Percentiles rank a stretch among this genome's conserved stretches.
Evolutionary conservation across 2,797 vertebrate species (phyloP).

Genomic region (Poeciliopsis paucimaculata): DNA sequence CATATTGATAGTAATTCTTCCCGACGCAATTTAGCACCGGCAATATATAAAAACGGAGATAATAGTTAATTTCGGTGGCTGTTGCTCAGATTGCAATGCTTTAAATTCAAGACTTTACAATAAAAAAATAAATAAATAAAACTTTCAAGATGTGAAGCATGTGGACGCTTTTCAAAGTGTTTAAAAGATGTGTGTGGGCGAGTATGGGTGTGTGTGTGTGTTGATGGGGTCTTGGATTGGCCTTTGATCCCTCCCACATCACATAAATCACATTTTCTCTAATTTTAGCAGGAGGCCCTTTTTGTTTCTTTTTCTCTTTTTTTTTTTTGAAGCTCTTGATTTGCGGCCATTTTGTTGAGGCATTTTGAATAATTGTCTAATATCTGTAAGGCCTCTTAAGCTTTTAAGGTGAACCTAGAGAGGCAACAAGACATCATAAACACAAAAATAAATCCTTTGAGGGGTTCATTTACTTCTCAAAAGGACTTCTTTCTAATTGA

Average conservation of each 20-base stretch:
- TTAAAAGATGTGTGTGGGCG: conserved; percentile 1
- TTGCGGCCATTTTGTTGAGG: conserved; percentile 54
- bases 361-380: conserved; percentile 60
- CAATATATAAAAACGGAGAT: conserved; percentile 82
- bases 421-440: conserved; percentile 40
- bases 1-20: conserved; percentile 83
- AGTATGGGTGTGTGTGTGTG: conserved; percentile 6
- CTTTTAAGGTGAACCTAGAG: conserved; percentile 60
- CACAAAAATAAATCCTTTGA: conserved; percentile 37
- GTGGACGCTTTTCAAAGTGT: conserved; percentile 72
- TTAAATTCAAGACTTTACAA: conserved; percentile 66
- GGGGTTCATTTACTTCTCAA: conserved; percentile 32
- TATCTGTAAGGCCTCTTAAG: conserved; percentile 51
- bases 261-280: conserved; percentile 68
- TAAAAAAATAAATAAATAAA: conserved; percentile 16
- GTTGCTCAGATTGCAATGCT: conserved; percentile 70
- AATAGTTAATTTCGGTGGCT: conserved; percentile 79
- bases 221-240: conserved; percentile 19
- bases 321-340: conserved; percentile 56
- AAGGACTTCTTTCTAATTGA: conserved; percentile 34
- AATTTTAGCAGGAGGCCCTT: conserved; percentile 52
- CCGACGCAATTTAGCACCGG: conserved; percentile 79
- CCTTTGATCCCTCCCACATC: conserved; percentile 56
- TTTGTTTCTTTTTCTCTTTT: no score
- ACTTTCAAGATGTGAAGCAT: conserved; percentile 63